phyloP scores from a whole-genome alignment of 2,797 vertebrate genomes.

The Bovichtus diacanthus region DNA sequence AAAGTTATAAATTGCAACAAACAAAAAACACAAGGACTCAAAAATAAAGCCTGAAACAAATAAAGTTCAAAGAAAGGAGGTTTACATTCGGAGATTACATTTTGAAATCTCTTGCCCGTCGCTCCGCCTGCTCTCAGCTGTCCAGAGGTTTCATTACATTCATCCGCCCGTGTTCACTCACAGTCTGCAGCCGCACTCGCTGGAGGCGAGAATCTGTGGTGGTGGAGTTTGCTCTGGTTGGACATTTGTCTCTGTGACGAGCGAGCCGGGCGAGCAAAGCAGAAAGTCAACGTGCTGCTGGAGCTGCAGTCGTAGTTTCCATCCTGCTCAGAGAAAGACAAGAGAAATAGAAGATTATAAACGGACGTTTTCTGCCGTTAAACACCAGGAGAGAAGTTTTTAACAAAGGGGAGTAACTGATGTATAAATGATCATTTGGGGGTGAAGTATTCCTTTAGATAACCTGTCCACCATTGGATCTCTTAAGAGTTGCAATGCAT shows the following conservation, averaged over 20 bases:
- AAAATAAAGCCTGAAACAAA: slow-evolving; percentile 15
- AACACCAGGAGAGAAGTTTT: too few relatives aligned
- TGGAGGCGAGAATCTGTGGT: slow-evolving; percentile 77
- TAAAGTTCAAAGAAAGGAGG: slow-evolving; percentile 19
- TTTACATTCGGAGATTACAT: slow-evolving; percentile 10
- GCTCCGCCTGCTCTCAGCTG: slow-evolving; percentile 38
- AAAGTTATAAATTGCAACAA: slow-evolving; percentile 43
- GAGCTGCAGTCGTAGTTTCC: slow-evolving; percentile 91
- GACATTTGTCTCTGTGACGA: slow-evolving; percentile 85
- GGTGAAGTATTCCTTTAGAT: too few relatives aligned
- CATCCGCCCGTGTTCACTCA: slow-evolving; percentile 76
- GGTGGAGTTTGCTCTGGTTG: slow-evolving; percentile 87
- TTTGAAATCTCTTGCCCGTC: background rate
- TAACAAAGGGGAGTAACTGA: too few relatives aligned
- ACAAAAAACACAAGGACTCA: slow-evolving; percentile 8
- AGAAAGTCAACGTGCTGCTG: slow-evolving; percentile 91
- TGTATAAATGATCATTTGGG: too few relatives aligned
- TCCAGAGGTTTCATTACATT: slow-evolving; percentile 23
- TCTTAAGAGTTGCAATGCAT: too few relatives aligned
- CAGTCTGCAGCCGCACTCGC: slow-evolving; percentile 80
- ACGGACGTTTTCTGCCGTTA: too few relatives aligned
- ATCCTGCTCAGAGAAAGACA: slow-evolving; percentile 83
- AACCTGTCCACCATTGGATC: too few relatives aligned
- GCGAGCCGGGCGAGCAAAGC: slow-evolving; percentile 92
- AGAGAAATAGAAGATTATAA: slow-evolving; percentile 10